Evolutionary conservation across 1,140 invertebrate species (phyloP).

Genomic region (Drosophila kepulauana): DNA sequence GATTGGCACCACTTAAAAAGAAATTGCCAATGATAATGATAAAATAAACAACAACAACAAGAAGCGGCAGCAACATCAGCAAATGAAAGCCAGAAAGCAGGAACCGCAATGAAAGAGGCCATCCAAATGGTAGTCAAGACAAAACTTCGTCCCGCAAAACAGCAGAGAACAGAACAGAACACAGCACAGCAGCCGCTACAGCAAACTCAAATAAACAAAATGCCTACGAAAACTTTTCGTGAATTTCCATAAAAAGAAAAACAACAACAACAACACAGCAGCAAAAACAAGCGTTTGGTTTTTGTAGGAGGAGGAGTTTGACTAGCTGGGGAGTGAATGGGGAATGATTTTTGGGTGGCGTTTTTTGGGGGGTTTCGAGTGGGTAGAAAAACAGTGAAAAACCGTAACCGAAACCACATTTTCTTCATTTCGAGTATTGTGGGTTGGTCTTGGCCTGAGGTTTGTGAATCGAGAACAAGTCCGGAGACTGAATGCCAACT

Average conservation of each 20-base stretch:
- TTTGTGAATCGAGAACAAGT: background rate
- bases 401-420: conserved; percentile 84
- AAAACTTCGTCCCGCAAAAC: conserved; percentile 31
- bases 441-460: conserved; percentile 57
- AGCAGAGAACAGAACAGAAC: background rate
- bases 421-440: conserved; percentile 77
- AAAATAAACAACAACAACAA: conserved; percentile 76
- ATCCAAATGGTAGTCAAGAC: conserved; percentile 36
- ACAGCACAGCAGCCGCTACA: background rate
- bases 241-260: conserved; percentile 71
- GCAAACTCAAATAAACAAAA: conserved; percentile 69
- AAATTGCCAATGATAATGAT: conserved; percentile 81
- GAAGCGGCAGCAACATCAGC: conserved; percentile 31
- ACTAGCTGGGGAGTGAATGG: conserved; percentile 1
- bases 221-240: conserved; percentile 75
- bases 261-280: conserved; percentile 39
- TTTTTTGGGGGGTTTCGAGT: background rate
- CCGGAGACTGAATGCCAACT: conserved; percentile 19
- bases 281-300: conserved; percentile 65
- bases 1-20: conserved; percentile 84
- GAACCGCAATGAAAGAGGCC: conserved; percentile 39
- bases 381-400: conserved; percentile 75
- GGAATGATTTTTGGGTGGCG: background rate
- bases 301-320: background rate
- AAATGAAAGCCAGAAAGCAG: conserved; percentile 39